These are phyloP conservation scores for Panurus biarmicus DNA, from an alignment of 2,113 vertebrate species.

Conservation along the genomic window DNA sequence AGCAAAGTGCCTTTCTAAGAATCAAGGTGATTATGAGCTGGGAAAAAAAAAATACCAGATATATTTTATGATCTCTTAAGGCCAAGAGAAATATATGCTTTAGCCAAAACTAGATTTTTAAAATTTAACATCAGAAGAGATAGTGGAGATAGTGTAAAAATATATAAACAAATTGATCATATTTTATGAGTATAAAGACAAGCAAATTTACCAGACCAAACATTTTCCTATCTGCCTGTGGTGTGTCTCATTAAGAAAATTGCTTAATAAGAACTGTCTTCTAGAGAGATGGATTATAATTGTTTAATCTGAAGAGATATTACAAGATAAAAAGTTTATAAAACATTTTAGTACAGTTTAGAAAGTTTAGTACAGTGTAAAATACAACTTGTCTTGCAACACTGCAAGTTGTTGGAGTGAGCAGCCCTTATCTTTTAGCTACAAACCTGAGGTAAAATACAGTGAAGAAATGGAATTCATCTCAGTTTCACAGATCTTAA, in stretches of 20 bases:
- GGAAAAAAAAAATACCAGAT: neutral
- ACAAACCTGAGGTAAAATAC: neutral
- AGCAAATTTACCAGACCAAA: neutral
- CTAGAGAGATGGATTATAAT: neutral
- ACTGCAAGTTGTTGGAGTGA: neutral
- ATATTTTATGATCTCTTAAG: neutral
- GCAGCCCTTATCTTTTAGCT: neutral
- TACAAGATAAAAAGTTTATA: neutral
- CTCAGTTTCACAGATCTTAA: neutral
- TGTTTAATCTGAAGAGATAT: neutral
- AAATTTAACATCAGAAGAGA: neutral
- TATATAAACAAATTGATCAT: neutral
- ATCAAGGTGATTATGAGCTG: neutral
- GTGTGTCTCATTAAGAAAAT: neutral
- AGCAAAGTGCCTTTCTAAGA: neutral
- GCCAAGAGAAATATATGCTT: neutral
- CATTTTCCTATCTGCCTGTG: neutral
- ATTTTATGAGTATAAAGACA: neutral
- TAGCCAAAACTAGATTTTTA: neutral
- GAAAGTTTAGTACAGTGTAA: neutral
- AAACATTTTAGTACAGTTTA: neutral
- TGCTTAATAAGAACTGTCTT: neutral
- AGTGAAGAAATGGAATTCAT: neutral
- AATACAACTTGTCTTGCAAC: neutral
- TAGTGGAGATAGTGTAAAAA: neutral